Percentiles rank a stretch among this genome's conserved stretches.
Conservation (phyloP, 2,888 invertebrate species). For the Sinohyriopsis cumingii region DNA sequence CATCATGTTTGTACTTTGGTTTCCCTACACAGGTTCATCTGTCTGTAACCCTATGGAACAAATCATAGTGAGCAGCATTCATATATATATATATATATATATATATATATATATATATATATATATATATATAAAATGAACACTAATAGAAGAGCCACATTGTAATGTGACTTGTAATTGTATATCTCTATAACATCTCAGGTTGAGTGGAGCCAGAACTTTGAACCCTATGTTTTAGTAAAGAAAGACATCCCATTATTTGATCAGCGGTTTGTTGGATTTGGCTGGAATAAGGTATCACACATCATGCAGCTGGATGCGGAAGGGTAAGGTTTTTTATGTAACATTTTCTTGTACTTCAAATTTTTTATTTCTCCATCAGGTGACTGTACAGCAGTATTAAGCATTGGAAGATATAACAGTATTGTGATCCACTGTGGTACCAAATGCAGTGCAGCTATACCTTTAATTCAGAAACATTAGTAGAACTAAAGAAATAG, state of each 20-base stretch:
- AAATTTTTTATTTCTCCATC: no score
- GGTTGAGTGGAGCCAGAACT: constrained; percentile 92
- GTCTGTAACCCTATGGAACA: no score
- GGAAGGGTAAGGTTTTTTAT: constrained; percentile 74
- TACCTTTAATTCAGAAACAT: no score
- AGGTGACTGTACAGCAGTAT: neutral
- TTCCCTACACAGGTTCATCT: no score
- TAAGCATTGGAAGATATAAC: neutral
- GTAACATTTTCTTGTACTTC: neutral
- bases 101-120: no score
- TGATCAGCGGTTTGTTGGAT: constrained; percentile 92
- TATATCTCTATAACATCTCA: constrained; percentile 67
- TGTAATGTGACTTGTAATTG: neutral
- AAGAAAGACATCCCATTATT: constrained; percentile 78
- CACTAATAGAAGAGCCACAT: no score
- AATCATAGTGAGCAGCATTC: no score
- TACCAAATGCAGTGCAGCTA: no score
- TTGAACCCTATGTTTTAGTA: constrained; percentile 92
- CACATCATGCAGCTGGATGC: constrained; percentile 87
- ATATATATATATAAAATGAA: neutral
- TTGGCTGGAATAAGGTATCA: constrained; percentile 96
- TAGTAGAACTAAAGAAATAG: no score
- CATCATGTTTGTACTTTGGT: no score
- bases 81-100: no score
- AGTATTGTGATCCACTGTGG: neutral